Evolutionary conservation across 2,888 invertebrate genomes (phyloP).

Genomic region (Thera britannica): DNA sequence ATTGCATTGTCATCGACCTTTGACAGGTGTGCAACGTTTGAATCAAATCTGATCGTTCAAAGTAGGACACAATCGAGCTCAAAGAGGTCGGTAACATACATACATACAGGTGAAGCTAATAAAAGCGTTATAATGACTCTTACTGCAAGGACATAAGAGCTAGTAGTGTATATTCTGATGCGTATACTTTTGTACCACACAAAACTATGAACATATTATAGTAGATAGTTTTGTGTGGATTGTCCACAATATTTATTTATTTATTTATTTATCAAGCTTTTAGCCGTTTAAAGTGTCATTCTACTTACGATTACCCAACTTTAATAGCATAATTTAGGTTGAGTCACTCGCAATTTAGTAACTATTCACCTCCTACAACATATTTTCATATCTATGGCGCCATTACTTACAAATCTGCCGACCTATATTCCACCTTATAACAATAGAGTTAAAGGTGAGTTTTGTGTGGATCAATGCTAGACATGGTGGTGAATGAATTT

Average conservation of each 20-base stretch:
- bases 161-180: too few relatives aligned
- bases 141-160: too few relatives aligned
- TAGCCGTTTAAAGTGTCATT: slow-evolving; percentile 17
- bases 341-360: slow-evolving; percentile 52
- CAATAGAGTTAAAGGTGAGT: background rate
- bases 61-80: too few relatives aligned
- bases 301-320: slow-evolving; percentile 36
- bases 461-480: slow-evolving; percentile 15
- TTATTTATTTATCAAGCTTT: background rate
- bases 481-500: slow-evolving; percentile 48
- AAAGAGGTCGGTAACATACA: too few relatives aligned
- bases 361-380: slow-evolving; percentile 58
- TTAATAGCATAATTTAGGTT: slow-evolving; percentile 42
- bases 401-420: slow-evolving; percentile 13
- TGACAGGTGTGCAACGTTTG: too few relatives aligned
- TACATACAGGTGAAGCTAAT: too few relatives aligned
- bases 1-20: too few relatives aligned
- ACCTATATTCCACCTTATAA: background rate
- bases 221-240: too few relatives aligned
- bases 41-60: too few relatives aligned
- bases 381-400: slow-evolving; percentile 55
- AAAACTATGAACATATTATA: too few relatives aligned
- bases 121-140: too few relatives aligned
- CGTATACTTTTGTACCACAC: too few relatives aligned
- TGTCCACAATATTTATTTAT: background rate